A percentile compares a stretch with the other conserved stretches of the same genome.
These are phyloP conservation scores for Heliothis peltigera DNA, from an alignment of 2,888 invertebrate species.

Conservation along the genomic window DNA sequence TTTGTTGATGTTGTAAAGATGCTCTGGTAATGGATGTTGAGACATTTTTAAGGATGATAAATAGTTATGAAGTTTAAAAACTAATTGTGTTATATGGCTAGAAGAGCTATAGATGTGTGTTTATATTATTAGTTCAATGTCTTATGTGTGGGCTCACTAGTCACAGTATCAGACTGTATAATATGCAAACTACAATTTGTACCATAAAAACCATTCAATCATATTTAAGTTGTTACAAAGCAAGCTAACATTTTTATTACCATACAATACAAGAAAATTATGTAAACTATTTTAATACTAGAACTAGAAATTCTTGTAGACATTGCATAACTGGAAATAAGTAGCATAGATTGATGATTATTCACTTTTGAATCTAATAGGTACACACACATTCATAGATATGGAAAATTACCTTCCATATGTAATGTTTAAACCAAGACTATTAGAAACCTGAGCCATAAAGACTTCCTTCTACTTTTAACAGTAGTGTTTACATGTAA, in stretches of 20 bases:
- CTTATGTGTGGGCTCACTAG: too few relatives aligned
- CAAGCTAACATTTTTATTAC: not conserved
- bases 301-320: slow-evolving; percentile 14
- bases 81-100: not conserved
- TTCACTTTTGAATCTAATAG: not conserved
- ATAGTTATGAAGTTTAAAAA: not conserved
- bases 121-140: too few relatives aligned
- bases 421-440: not conserved
- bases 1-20: too few relatives aligned
- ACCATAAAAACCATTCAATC: not conserved
- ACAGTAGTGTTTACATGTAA: slow-evolving; percentile 36
- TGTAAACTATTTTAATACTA: slow-evolving; percentile 16
- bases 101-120: too few relatives aligned
- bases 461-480: slow-evolving; percentile 41
- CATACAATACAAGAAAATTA: not conserved
- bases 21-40: too few relatives aligned
- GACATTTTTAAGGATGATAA: not conserved
- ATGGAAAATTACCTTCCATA: not conserved
- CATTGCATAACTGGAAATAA: slow-evolving; percentile 15
- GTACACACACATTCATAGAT: not conserved
- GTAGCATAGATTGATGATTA: not conserved
- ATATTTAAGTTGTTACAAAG: not conserved
- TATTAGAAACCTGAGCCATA: slow-evolving; percentile 17
- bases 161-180: not conserved
- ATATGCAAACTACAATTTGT: not conserved